Percentiles rank a stretch among this genome's conserved stretches.
These are phyloP conservation scores for Zenarchopterus dispar DNA, from an alignment of 2,797 vertebrate genomes.

Conservation along the genomic window DNA sequence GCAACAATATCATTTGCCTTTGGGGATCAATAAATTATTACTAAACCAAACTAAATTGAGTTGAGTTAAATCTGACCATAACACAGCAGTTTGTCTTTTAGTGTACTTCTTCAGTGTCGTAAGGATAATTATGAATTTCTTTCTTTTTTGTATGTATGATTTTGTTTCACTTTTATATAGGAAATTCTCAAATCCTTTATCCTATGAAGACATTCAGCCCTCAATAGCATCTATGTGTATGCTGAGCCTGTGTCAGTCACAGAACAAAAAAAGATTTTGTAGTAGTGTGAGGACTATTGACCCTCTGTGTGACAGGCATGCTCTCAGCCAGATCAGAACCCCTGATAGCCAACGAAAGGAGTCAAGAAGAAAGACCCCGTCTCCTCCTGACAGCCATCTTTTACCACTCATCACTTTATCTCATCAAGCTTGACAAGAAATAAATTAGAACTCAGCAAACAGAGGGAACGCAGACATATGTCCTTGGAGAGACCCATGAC, in stretches of 20 bases:
- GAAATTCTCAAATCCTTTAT: conserved; percentile 25
- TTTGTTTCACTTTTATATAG: conserved; percentile 4
- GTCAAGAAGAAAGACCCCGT: conserved; percentile 59
- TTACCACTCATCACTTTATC: conserved; percentile 66
- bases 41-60: too few species aligned
- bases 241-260: conserved; percentile 52
- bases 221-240: conserved; percentile 26
- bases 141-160: too few species aligned
- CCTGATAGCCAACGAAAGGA: conserved; percentile 62
- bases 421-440: conserved; percentile 69
- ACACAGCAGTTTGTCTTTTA: too few species aligned
- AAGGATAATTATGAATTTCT: too few species aligned
- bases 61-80: too few species aligned
- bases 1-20: too few species aligned
- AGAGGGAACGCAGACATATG: conserved; percentile 18
- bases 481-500: conserved; percentile 42
- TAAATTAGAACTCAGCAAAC: conserved; percentile 62
- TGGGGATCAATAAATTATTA: too few species aligned
- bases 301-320: conserved; percentile 50
- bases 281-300: conserved; percentile 54
- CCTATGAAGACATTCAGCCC: conserved; percentile 36
- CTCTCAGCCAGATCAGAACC: conserved; percentile 60
- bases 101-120: too few species aligned
- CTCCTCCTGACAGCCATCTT: conserved; percentile 57
- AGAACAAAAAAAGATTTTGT: conserved; percentile 56